Conservation (phyloP, 2,797 vertebrate species). For the Meda fulgida region DNA sequence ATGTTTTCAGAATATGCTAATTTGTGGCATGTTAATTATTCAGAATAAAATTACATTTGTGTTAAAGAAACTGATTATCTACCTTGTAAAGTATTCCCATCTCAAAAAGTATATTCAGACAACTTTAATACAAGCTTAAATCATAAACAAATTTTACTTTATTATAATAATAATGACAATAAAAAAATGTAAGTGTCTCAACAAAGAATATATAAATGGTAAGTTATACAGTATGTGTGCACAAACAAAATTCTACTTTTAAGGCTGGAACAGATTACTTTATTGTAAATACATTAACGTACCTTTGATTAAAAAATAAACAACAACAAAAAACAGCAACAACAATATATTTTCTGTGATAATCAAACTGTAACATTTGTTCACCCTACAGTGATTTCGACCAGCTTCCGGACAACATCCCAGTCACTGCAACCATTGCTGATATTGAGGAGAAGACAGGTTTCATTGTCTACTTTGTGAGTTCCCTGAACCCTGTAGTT, state of each 20-base stretch:
- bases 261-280: not conserved
- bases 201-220: not conserved
- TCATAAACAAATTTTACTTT: not conserved
- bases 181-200: not conserved
- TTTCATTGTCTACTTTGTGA: conserved; percentile 92
- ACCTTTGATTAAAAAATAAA: not conserved
- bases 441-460: conserved; percentile 92
- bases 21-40: not conserved
- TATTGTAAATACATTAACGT: not conserved
- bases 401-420: conserved; percentile 90
- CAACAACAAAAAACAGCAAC: too few species aligned
- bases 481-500: conserved; percentile 55
- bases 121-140: not conserved
- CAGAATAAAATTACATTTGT: not conserved
- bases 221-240: too few species aligned
- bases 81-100: not conserved
- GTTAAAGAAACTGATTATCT: not conserved
- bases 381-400: conserved; percentile 87
- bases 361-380: not conserved
- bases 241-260: not conserved
- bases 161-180: not conserved
- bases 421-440: conserved; percentile 88
- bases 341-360: not conserved
- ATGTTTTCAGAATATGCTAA: not conserved
- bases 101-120: not conserved